Percentiles rank a stretch among this genome's conserved stretches.
Evolutionary conservation across 2,888 invertebrate species (phyloP).

Genomic region (Spilosoma lubricipeda): DNA sequence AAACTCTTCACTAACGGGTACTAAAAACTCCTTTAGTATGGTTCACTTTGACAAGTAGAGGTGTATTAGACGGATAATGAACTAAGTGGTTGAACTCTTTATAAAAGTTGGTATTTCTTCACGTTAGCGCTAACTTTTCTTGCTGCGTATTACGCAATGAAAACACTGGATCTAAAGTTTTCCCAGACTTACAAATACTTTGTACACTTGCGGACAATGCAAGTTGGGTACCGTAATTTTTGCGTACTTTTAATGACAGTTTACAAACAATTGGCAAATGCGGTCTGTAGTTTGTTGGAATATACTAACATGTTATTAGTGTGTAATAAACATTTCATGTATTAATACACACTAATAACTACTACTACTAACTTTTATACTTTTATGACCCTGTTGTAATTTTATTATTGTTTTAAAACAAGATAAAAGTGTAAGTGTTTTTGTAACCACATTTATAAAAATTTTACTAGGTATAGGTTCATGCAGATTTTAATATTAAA

Average conservation of each 20-base stretch:
- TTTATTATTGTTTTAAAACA: neutral
- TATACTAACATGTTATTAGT: constrained; percentile 10
- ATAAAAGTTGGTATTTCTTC: constrained; percentile 1
- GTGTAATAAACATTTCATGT: constrained; percentile 2
- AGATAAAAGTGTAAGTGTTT: neutral
- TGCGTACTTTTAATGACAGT: constrained; percentile 40
- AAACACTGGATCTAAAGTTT: constrained; percentile 50
- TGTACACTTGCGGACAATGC: constrained; percentile 48
- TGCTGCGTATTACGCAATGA: constrained; percentile 34
- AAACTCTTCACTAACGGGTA: too few species aligned
- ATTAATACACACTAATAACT: too few species aligned
- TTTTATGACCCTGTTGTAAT: neutral
- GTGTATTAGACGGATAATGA: neutral
- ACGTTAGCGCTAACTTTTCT: constrained; percentile 2
- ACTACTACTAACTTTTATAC: neutral
- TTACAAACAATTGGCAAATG: constrained; percentile 38
- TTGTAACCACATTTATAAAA: neutral
- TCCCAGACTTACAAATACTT: constrained; percentile 45
- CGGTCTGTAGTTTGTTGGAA: constrained; percentile 26
- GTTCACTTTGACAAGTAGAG: neutral
- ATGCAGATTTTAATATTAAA: neutral
- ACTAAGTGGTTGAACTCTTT: neutral
- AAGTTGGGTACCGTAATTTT: constrained; percentile 46
- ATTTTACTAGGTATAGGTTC: neutral
- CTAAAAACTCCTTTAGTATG: too few species aligned